These are phyloP conservation scores for Gymnothorax javanicus DNA, from an alignment of 2,797 vertebrate species.

Conservation along the genomic window DNA sequence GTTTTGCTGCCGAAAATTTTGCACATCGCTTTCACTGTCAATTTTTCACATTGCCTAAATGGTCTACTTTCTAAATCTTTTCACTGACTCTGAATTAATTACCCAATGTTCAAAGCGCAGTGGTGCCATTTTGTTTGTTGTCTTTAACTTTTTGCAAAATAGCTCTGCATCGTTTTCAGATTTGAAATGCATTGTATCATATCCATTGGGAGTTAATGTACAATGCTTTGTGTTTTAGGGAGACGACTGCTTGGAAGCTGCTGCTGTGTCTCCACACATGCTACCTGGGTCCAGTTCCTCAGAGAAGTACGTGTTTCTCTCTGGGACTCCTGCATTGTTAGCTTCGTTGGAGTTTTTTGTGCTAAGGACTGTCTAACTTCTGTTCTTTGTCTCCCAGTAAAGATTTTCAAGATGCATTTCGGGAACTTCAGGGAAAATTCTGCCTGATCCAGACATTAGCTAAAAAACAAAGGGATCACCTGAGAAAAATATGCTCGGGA, in stretches of 20 bases:
- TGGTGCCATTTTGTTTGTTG: neutral
- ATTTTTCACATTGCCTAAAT: neutral
- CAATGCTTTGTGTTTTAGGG: conserved; percentile 53
- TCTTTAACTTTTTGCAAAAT: neutral
- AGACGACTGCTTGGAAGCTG: conserved; percentile 54
- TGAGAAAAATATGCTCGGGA: conserved; percentile 86
- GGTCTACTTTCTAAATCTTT: neutral
- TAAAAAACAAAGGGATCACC: conserved; percentile 89
- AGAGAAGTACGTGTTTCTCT: conserved; percentile 66
- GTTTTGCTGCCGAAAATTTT: neutral
- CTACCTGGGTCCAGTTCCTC: conserved; percentile 53
- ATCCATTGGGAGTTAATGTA: neutral
- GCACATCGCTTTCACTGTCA: neutral
- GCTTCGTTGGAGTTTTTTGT: neutral
- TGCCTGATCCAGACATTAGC: conserved; percentile 85
- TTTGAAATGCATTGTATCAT: neutral
- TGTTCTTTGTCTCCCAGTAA: conserved; percentile 77
- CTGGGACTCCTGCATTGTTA: conserved; percentile 47
- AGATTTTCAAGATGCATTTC: conserved; percentile 82
- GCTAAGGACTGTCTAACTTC: conserved; percentile 25
- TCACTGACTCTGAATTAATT: neutral
- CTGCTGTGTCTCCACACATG: conserved; percentile 53
- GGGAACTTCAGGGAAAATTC: conserved; percentile 91
- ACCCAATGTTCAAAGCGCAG: neutral
- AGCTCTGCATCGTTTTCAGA: neutral